Evolutionary conservation across 1,140 invertebrate species (phyloP).

Genomic region (Drosophila sucinea): DNA sequence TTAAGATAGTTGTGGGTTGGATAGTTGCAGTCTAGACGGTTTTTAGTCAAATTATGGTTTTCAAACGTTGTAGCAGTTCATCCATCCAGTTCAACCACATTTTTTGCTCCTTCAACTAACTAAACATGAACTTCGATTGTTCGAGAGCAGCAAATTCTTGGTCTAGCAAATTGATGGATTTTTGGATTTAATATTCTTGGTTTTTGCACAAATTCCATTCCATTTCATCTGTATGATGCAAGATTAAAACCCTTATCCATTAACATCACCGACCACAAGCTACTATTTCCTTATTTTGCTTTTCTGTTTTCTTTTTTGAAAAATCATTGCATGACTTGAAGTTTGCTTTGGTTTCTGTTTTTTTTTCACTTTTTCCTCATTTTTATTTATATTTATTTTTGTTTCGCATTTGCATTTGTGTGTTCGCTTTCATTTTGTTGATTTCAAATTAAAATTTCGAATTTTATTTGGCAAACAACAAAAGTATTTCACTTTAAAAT

Average conservation of each 20-base stretch:
- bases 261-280: not conserved
- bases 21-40: constrained; percentile 73
- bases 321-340: constrained; percentile 76
- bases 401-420: constrained; percentile 14
- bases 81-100: not conserved
- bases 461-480: constrained; percentile 54
- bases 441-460: constrained; percentile 76
- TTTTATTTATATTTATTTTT: constrained; percentile 17
- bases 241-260: constrained; percentile 4
- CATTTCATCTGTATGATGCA: not conserved
- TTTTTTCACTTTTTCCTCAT: constrained; percentile 21
- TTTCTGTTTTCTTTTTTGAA: constrained; percentile 48
- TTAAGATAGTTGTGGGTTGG: constrained; percentile 71
- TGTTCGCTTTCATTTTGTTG: constrained; percentile 64
- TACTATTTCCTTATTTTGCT: not conserved
- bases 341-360: constrained; percentile 47
- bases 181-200: not conserved
- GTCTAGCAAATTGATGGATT: not conserved
- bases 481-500: constrained; percentile 51
- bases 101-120: not conserved
- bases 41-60: constrained; percentile 81
- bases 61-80: constrained; percentile 54
- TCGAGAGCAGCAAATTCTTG: not conserved
- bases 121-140: constrained; percentile 47
- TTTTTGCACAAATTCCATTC: not conserved